Evolutionary conservation across 2,113 vertebrate genomes (phyloP), one percentile per base, ranked within the genome.

Genomic region (Nematolebias whitei): DNA sequence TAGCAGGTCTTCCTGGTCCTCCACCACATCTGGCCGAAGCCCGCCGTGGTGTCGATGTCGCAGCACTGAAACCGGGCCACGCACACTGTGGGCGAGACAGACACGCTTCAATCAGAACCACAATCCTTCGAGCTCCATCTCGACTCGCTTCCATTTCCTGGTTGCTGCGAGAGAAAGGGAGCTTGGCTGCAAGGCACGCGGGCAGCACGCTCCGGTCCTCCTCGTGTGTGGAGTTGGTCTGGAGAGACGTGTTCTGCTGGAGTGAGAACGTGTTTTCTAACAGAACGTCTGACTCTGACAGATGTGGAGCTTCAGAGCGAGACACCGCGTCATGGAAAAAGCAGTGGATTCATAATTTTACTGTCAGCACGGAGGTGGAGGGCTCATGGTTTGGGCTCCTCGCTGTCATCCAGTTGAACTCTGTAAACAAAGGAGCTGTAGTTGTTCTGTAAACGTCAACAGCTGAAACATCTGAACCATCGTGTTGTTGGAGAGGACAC

Each of bases 1-100:
- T 91, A 98, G 82, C 96, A 98, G 20, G 96, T 98, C 82, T 96
- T 98, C 59, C 98, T 90, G 55, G 96, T 71, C 35, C 93, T 86
- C 96, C 96, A 99, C 96, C 97, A 99, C 43, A 93, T 72, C 78
- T 92, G 94, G 2, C 96, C 96, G 0, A 91, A 71, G 13, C 94
- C 91, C 11, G 88, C 86, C 0, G 93, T 88, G 51, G 92, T 93
- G 84, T 98, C 93, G 35, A 96, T 81, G 0, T 90, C 80, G 29
- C 97, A 99, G 89, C 95, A 98, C 0, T 87, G 89, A 55, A 94
- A 94, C 77, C 94, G 88, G 20, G 89, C 50, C 2, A 95, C 86
- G 4, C 96, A 99, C 24, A 93, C 98, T 90, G 79, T 0, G 39
- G 68, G 20, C 2, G 20, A 57, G 12, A 49, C 35, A 51, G n/a